Percentiles rank a stretch among this genome's conserved stretches.
Evolutionary conservation across 2,888 invertebrate genomes (phyloP).

Genomic region (Mythimna ferrago): DNA sequence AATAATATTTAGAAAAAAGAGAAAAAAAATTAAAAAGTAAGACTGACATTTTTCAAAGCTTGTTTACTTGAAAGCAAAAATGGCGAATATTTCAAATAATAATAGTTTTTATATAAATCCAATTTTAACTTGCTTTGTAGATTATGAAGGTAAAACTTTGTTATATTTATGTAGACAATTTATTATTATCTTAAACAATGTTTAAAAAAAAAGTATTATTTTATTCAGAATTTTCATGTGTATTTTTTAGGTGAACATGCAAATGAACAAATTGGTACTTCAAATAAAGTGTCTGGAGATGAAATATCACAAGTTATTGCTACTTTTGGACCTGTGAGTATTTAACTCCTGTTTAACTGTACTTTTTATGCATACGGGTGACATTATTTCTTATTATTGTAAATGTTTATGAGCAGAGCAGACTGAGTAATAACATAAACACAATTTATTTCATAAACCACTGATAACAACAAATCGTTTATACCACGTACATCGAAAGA

Average conservation of each 20-base stretch:
- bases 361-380: not conserved
- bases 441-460: not conserved
- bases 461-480: not conserved
- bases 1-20: not conserved
- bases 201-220: not conserved
- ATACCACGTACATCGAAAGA: too few species aligned
- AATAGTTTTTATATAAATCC: constrained; percentile 70
- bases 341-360: not conserved
- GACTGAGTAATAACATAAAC: too few species aligned
- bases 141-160: constrained; percentile 45
- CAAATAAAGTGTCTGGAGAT: constrained; percentile 82
- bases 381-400: not conserved
- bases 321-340: constrained; percentile 86
- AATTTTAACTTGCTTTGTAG: constrained; percentile 73
- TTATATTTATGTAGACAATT: too few species aligned
- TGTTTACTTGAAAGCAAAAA: constrained; percentile 43
- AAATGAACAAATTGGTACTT: constrained; percentile 84
- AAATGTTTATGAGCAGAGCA: too few species aligned
- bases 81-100: constrained; percentile 60
- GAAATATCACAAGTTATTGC: constrained; percentile 88
- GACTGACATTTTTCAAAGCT: not conserved
- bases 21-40: too few species aligned
- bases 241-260: constrained; percentile 85
- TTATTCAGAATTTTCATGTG: constrained; percentile 7
- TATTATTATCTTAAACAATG: not conserved